Evolutionary conservation across 2,113 vertebrate genomes (phyloP), one percentile per base, ranked within the genome.

Genomic region (Malurus elegans): DNA sequence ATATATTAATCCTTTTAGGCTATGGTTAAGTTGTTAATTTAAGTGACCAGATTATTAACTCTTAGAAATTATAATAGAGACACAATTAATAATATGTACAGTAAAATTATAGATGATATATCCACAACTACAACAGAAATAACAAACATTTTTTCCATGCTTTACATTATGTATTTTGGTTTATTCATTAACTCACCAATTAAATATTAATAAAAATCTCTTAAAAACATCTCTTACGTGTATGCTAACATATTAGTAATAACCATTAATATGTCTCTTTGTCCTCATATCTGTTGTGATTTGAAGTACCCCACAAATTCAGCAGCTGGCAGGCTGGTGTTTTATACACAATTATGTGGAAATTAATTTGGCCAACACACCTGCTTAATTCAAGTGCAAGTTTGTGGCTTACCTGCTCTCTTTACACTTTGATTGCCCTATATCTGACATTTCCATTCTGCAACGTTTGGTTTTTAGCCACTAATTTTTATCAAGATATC

Each of bases 71-170:
- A 18, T 57, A 79, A 82, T 7, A 65, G 28, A 51, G 8, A 44
- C 3, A 38, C 1, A 0, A 66, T 17, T 42, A 81, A 38, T 29
- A 86, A 24, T 61, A 61, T 53, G 31, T 56, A 56, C 29, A 47
- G 18, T 16, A 70, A 80, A 92, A 69, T 40, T 60, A 20, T 56
- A 6, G 2, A 10, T 56, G 19, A 3, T 6, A 54, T 32, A 29
- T 60, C 12, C 54, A 72, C 32, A 83, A 47, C 4, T 47, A 42
- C 12, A 56, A 51, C 1, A 47, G 67, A 47, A 88, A n/a, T n/a
- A 69, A 36, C 2, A n/a, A n/a, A 21, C 5, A 3, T 15, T 53
- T 84, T 7, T 14, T 32, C 19, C 1, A 0, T 54, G 5, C 5
- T 87, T 84, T 65, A 20, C 4, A 15, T 38, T 25, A 45, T 31